Base-by-base conservation (phyloP, 1,140 invertebrate species). In the Cotesia chilonis region DNA sequence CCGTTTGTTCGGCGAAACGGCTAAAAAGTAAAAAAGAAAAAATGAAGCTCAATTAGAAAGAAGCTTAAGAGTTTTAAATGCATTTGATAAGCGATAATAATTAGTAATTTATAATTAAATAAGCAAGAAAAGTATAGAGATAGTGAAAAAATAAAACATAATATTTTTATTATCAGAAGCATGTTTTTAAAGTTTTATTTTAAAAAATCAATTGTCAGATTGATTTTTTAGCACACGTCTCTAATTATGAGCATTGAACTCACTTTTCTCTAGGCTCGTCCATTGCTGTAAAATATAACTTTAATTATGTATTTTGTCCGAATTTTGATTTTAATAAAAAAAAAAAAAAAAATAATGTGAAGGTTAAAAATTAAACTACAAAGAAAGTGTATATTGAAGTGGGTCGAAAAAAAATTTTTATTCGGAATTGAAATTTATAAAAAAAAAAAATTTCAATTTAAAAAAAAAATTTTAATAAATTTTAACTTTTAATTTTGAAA, bases 191-290 rank as follows among this genome's bases (percentile, higher is more conserved):
- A 47, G 6, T 47, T 47, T 9, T 9, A 47, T 47, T 47, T 9
- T 10, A 47, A 47, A 47, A 47, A 47, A 47, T 47, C 41, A 47
- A 47, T 47, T 47, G 2, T 47, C 10, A 5, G 10, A 47, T 47
- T 47, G 41, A 47, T 6, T n/a, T n/a, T 55, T 4, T 55, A 14
- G 54, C 54, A 55, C 54, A 55, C 54, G 41, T 47, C 41, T 47
- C n/a, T 55, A 55, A 12, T 65, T 59, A 36, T 52, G 41, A 68
- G 57, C 54, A 17, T 74, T 69, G 41, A 79, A 90, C 92, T 94
- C 91, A 94, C 93, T 92, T 93, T 89, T 94, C 92, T 87, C 91
- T 90, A 76, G 93, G 92, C 88, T 94, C 92, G 86, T 94, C 93
- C 87, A 92, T 91, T 85, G 93, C 93, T 94, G 89, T 82, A 92